phyloP scores from a whole-genome alignment of 2,113 vertebrate species.

The Caracal caracal region DNA sequence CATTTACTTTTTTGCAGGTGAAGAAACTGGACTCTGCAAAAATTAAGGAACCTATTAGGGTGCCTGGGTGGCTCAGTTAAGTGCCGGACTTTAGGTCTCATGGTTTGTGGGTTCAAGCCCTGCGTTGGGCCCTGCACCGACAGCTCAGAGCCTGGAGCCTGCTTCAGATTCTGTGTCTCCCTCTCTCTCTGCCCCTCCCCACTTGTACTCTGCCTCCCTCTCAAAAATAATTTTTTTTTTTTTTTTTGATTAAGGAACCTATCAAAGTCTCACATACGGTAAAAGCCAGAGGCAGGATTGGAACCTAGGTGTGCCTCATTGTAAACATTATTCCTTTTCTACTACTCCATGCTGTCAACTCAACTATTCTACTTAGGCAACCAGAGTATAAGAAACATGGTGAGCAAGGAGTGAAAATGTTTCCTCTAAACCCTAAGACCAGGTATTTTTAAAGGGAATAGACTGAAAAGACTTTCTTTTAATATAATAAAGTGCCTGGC shows the following conservation, averaged over 20 bases:
- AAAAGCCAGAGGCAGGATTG: neutral
- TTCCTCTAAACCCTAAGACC: conserved; percentile 13
- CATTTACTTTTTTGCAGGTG: neutral
- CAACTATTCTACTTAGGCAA: neutral
- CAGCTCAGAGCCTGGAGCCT: neutral
- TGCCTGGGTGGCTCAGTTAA: neutral
- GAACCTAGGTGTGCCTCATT: neutral
- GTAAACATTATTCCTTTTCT: neutral
- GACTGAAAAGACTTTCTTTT: neutral
- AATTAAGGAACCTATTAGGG: neutral
- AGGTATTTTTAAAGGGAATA: neutral
- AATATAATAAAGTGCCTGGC: neutral
- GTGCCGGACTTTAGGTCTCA: neutral
- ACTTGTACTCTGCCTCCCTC: neutral
- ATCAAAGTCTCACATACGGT: neutral
- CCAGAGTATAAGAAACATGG: neutral
- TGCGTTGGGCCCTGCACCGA: too few species aligned
- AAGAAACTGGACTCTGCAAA: neutral
- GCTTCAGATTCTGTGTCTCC: neutral
- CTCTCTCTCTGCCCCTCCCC: neutral
- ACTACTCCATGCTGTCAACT: neutral
- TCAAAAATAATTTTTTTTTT: neutral
- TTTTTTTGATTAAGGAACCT: neutral
- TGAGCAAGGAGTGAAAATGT: neutral
- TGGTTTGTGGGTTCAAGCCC: neutral